phyloP scores from a whole-genome alignment of 2,797 vertebrate species.

The Acipenser ruthenus region DNA sequence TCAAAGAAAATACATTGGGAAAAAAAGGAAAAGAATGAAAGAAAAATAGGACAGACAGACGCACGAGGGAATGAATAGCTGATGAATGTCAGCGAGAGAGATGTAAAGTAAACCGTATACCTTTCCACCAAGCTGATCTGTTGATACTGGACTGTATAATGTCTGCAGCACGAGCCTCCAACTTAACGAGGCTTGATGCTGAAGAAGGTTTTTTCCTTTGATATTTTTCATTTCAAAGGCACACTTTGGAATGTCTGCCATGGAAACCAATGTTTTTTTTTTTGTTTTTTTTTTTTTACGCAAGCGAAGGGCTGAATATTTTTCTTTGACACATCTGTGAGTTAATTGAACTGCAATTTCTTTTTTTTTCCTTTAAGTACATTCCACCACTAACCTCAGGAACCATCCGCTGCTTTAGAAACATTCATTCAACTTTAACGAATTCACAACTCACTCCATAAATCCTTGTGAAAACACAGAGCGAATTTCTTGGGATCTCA shows the following conservation, averaged over 20 bases:
- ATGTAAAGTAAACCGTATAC: too few relatives aligned
- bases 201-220: neutral
- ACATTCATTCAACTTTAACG: too few relatives aligned
- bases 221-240: neutral
- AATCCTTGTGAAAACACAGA: constrained; percentile 17
- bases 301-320: constrained; percentile 6
- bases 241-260: constrained; percentile 35
- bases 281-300: too few relatives aligned
- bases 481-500: neutral
- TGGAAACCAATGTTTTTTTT: neutral
- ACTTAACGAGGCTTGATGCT: neutral
- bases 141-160: neutral
- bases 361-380: too few relatives aligned
- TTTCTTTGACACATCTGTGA: constrained; percentile 41
- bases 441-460: neutral
- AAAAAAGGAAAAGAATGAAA: too few relatives aligned
- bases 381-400: too few relatives aligned
- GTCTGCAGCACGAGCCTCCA: neutral
- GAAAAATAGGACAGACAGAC: too few relatives aligned
- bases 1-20: too few relatives aligned
- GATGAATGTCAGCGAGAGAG: too few relatives aligned
- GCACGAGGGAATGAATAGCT: too few relatives aligned
- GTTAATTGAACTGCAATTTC: too few relatives aligned
- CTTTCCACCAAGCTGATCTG: neutral
- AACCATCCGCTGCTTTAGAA: too few relatives aligned